A percentile compares a stretch with the other conserved stretches of the same genome.
Conservation (phyloP, 2,888 invertebrate species). For the Bugula neritina region DNA sequence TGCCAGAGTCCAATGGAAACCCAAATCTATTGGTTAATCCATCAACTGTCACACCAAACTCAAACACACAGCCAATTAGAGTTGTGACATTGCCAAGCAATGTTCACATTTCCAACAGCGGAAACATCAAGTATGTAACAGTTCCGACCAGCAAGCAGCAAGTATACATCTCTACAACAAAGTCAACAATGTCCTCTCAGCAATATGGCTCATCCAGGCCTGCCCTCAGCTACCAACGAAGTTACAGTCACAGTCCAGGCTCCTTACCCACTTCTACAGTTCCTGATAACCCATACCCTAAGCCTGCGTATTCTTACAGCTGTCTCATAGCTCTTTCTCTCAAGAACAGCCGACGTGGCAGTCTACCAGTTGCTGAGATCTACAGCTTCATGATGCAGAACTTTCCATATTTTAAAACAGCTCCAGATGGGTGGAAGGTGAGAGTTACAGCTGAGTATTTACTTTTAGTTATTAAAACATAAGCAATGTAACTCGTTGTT, state of each 20-base stretch:
- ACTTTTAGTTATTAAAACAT: no score
- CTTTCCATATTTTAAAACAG: slow-evolving; percentile 96
- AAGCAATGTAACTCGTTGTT: no score
- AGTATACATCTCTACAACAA: slow-evolving; percentile 25
- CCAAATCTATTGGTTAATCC: slow-evolving; percentile 27
- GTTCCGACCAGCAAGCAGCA: slow-evolving; percentile 1
- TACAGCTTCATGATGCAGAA: slow-evolving; percentile 99
- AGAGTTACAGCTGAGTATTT: slow-evolving; percentile 30
- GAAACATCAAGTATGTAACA: slow-evolving; percentile 25
- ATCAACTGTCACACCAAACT: slow-evolving; percentile 25
- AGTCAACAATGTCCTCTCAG: slow-evolving; percentile 21
- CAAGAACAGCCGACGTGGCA: slow-evolving; percentile 88
- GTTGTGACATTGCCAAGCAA: slow-evolving; percentile 13
- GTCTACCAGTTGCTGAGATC: slow-evolving; percentile 93
- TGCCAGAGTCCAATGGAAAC: slow-evolving; percentile 25
- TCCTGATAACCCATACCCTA: slow-evolving; percentile 64
- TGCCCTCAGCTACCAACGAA: background rate
- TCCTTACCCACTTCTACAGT: slow-evolving; percentile 9
- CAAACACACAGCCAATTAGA: background rate
- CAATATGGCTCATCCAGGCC: background rate
- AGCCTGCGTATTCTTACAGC: slow-evolving; percentile 95
- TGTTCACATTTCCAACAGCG: slow-evolving; percentile 15
- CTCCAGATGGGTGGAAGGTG: slow-evolving; percentile 92
- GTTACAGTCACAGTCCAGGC: slow-evolving; percentile 13
- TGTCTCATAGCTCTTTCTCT: slow-evolving; percentile 96